Evolutionary conservation across 2,113 vertebrate genomes (phyloP).

Genomic region (Odontophorus gujanensis): DNA sequence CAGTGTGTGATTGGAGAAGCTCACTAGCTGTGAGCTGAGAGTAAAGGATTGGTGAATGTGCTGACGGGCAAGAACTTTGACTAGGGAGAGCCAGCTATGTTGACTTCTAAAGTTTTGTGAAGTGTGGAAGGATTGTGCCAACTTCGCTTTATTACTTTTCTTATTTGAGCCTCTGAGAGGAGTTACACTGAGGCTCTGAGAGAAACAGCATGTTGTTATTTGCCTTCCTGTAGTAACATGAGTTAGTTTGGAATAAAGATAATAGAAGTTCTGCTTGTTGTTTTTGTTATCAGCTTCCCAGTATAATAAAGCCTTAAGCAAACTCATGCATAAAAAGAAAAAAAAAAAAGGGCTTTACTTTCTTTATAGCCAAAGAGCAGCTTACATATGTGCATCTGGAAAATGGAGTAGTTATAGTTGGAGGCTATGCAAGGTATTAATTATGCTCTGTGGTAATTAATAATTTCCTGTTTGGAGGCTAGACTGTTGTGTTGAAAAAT

Average conservation of each 20-base stretch:
- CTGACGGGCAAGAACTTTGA: neutral
- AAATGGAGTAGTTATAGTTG: neutral
- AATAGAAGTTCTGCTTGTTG: neutral
- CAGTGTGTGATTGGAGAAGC: neutral
- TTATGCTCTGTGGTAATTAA: neutral
- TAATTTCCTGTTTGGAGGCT: neutral
- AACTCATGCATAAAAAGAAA: neutral
- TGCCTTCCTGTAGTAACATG: neutral
- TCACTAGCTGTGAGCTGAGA: neutral
- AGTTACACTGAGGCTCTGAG: neutral
- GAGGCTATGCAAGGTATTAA: neutral
- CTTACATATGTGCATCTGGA: neutral
- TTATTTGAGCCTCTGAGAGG: neutral
- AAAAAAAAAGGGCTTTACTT: neutral
- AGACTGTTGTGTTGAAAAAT: neutral
- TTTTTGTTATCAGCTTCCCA: neutral
- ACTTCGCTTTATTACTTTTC: neutral
- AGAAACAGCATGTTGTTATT: neutral
- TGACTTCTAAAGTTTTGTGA: neutral
- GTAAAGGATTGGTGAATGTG: neutral
- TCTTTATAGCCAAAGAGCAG: neutral
- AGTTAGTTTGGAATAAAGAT: neutral
- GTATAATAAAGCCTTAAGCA: neutral
- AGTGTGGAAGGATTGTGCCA: neutral
- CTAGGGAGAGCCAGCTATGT: neutral